Evolutionary conservation across 2,888 invertebrate species (phyloP).

Genomic region (Ennomos quercinarius): DNA sequence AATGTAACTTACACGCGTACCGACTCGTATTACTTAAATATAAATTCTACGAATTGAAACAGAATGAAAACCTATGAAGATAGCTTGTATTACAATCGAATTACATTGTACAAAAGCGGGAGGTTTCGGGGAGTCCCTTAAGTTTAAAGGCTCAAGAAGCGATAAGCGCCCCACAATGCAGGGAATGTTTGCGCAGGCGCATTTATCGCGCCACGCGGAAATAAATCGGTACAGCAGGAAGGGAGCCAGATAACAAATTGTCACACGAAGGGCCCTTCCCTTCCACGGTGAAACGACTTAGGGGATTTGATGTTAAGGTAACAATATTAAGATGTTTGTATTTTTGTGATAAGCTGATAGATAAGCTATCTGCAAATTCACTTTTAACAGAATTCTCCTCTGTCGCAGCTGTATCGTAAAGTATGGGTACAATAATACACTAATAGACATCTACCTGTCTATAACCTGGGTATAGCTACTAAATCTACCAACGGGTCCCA

Average conservation of each 20-base stretch:
- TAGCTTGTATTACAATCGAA: too few relatives aligned
- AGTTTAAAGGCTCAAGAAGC: constrained; percentile 30
- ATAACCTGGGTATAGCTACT: neutral
- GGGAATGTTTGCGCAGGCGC: constrained; percentile 74
- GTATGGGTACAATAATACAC: neutral
- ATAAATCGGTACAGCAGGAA: constrained; percentile 79
- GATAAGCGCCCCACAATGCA: constrained; percentile 75
- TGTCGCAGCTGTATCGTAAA: constrained; percentile 21
- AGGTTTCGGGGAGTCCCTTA: constrained; percentile 61
- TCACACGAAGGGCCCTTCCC: constrained; percentile 51
- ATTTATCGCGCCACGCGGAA: constrained; percentile 77
- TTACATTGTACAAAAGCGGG: constrained; percentile 4
- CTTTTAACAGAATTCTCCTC: constrained; percentile 33
- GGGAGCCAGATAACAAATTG: constrained; percentile 75
- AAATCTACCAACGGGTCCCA: too few relatives aligned
- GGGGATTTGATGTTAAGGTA: constrained; percentile 37
- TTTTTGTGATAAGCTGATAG: constrained; percentile 36
- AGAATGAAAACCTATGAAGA: too few relatives aligned
- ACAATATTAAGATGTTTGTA: constrained; percentile 36
- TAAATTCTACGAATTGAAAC: too few relatives aligned
- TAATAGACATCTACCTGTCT: neutral
- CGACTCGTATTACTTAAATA: too few relatives aligned
- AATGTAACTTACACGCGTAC: too few relatives aligned
- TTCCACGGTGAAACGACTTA: constrained; percentile 16
- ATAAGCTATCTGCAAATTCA: constrained; percentile 38